A percentile compares a stretch with the other conserved stretches of the same genome.
Evolutionary conservation across 2,797 vertebrate genomes (phyloP).

Genomic region (Sparus aurata): DNA sequence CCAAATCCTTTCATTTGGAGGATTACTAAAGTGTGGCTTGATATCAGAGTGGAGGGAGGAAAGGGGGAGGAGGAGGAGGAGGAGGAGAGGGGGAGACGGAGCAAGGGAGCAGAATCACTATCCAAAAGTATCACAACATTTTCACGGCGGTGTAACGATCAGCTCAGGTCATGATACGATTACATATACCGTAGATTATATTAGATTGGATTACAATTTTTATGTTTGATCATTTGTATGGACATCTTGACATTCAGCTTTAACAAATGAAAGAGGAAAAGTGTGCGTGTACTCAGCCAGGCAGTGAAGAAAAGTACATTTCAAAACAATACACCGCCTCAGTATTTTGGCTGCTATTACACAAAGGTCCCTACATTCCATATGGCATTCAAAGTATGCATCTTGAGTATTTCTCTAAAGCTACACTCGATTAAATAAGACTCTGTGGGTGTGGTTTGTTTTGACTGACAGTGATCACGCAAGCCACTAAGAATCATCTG

Average conservation of each 20-base stretch:
- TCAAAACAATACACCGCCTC: neutral
- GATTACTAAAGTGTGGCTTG: slow-evolving; percentile 84
- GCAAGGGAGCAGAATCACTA: slow-evolving; percentile 50
- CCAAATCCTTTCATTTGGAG: slow-evolving; percentile 85
- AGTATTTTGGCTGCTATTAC: neutral
- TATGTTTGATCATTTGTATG: slow-evolving; percentile 14
- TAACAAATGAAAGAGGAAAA: neutral
- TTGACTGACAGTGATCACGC: neutral
- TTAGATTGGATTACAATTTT: slow-evolving; percentile 16
- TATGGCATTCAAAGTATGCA: neutral
- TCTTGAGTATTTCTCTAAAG: neutral
- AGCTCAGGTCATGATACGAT: slow-evolving; percentile 44
- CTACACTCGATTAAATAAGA: neutral
- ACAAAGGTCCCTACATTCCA: neutral
- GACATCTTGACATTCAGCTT: neutral
- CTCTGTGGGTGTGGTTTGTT: neutral
- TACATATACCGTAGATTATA: slow-evolving; percentile 32
- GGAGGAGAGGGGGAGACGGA: slow-evolving; percentile 30
- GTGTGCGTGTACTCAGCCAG: too few relatives aligned
- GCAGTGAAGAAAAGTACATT: neutral
- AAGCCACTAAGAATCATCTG: too few relatives aligned
- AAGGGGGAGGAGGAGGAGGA: slow-evolving; percentile 12
- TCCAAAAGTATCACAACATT: slow-evolving; percentile 73
- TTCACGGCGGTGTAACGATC: slow-evolving; percentile 49
- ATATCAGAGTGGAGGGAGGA: slow-evolving; percentile 76